These are phyloP conservation scores for Oxytorus armatus DNA, from an alignment of 2,888 invertebrate genomes.

Conservation along the genomic window DNA sequence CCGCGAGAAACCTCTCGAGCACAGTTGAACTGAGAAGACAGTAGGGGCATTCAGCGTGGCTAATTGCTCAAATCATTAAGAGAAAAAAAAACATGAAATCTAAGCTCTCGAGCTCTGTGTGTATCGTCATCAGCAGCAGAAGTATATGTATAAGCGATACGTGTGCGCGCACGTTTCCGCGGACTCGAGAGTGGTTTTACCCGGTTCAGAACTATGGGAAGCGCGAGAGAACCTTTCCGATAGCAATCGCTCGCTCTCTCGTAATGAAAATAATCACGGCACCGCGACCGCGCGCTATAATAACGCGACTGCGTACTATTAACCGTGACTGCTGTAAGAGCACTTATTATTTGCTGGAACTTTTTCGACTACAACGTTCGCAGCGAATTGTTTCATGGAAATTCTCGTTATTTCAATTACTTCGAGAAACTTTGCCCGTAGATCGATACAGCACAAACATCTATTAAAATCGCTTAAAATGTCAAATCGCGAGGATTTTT, in stretches of 20 bases:
- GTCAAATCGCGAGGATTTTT: no score
- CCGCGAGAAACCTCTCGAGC: conserved; percentile 70
- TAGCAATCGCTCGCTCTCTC: conserved; percentile 72
- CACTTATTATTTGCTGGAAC: conserved; percentile 50
- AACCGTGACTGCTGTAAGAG: conserved; percentile 57
- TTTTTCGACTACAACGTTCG: conserved; percentile 19
- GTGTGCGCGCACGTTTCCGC: conserved; percentile 63
- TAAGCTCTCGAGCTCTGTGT: conserved; percentile 72
- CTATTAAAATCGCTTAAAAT: no score
- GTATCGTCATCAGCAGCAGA: conserved; percentile 42
- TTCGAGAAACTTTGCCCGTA: no score
- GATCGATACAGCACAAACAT: no score
- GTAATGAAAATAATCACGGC: conserved; percentile 84
- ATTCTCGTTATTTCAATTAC: no score
- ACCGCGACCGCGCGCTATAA: conserved; percentile 72
- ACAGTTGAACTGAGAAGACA: conserved; percentile 79
- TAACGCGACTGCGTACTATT: conserved; percentile 67
- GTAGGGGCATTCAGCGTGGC: conserved; percentile 83
- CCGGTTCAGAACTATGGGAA: conserved; percentile 71
- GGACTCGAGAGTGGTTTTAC: conserved; percentile 53
- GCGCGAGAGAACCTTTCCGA: conserved; percentile 55
- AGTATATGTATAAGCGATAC: background rate
- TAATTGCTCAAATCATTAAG: conserved; percentile 85
- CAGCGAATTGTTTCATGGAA: conserved; percentile 3
- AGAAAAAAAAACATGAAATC: conserved; percentile 84